A percentile compares a stretch with the other conserved stretches of the same genome.
Evolutionary conservation across 2,888 invertebrate genomes (phyloP).

Genomic region (Pristionchus maxplancki): DNA sequence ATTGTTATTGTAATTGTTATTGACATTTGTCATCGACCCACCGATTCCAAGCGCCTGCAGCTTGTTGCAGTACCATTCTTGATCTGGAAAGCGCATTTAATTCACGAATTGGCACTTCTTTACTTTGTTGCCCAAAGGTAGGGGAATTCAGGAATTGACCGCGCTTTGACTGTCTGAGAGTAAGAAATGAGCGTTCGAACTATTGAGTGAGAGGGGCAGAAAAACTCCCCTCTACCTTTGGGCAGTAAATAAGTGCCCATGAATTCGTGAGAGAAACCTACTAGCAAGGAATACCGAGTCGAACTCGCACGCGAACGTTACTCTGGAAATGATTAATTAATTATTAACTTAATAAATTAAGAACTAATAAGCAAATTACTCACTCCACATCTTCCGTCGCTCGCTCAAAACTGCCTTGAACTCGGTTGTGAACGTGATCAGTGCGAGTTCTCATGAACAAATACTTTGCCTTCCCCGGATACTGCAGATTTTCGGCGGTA

Average conservation of each 20-base stretch:
- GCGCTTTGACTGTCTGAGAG: too few relatives aligned
- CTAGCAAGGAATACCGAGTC: not conserved
- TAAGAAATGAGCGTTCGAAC: too few relatives aligned
- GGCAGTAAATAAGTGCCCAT: too few relatives aligned
- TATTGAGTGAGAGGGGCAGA: too few relatives aligned
- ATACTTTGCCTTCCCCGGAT: not conserved
- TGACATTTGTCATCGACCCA: not conserved
- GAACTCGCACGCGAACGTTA: not conserved
- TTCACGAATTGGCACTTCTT: too few relatives aligned
- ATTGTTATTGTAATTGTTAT: too few relatives aligned
- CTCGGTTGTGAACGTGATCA: not conserved
- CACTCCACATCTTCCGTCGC: not conserved
- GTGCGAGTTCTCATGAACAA: not conserved
- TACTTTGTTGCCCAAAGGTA: too few relatives aligned
- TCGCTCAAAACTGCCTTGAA: not conserved
- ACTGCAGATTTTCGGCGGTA: not conserved
- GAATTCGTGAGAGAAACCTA: too few relatives aligned
- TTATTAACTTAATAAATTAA: too few relatives aligned
- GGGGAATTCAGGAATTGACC: too few relatives aligned
- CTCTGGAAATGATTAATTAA: not conserved
- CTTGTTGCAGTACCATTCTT: not conserved
- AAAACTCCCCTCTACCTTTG: too few relatives aligned
- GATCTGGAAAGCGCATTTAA: not conserved
- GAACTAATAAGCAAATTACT: too few relatives aligned
- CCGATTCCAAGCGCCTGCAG: not conserved